These are phyloP conservation scores for Poecilobothrus nobilitatus DNA, from an alignment of 2,888 invertebrate species.

Conservation along the genomic window DNA sequence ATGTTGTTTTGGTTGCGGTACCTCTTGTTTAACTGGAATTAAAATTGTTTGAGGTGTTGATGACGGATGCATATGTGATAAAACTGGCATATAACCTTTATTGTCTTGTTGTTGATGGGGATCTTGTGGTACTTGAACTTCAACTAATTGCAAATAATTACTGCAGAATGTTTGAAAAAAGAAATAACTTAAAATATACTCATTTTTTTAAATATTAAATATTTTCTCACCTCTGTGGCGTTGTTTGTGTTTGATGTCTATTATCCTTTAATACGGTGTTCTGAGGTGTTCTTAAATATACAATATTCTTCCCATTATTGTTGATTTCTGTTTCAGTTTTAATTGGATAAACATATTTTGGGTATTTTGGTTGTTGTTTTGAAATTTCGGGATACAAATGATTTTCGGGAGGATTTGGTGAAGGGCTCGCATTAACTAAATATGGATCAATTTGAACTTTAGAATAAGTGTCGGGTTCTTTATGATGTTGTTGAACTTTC, in stretches of 20 bases:
- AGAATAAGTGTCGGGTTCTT: neutral
- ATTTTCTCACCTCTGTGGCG: neutral
- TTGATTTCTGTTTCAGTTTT: neutral
- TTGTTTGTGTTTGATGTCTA: neutral
- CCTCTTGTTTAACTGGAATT: neutral
- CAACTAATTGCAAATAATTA: neutral
- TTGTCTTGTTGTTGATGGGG: slow-evolving; percentile 7
- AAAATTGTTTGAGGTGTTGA: neutral
- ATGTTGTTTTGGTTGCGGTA: neutral
- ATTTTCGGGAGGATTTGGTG: slow-evolving; percentile 2
- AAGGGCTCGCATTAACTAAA: slow-evolving; percentile 5
- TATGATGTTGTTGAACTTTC: slow-evolving; percentile 20
- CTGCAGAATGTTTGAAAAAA: neutral
- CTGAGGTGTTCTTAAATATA: neutral
- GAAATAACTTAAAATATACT: neutral
- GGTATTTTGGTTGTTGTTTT: neutral
- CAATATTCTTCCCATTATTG: neutral
- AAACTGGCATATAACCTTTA: neutral
- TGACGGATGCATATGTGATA: neutral
- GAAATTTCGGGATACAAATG: slow-evolving; percentile 8
- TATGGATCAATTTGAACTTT: neutral
- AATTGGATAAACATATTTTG: neutral
- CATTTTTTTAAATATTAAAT: no score
- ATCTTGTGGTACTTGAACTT: neutral
- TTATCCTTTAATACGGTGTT: neutral